Evolutionary conservation across 1,140 invertebrate species (phyloP).

Genomic region (Galleria mellonella): DNA sequence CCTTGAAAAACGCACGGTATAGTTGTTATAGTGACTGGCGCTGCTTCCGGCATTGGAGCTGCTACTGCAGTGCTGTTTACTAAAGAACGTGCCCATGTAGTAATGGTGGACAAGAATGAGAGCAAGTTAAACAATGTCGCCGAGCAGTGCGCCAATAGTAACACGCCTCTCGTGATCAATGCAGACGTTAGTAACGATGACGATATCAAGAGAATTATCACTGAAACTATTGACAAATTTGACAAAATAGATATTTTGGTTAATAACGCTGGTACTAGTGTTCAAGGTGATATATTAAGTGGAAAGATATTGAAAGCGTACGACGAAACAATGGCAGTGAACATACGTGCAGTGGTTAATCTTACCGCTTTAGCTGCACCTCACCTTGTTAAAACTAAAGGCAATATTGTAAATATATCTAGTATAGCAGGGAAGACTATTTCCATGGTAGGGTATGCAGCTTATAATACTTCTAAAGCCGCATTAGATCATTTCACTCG

Average conservation of each 20-base stretch:
- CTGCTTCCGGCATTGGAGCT: constrained; percentile 88
- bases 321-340: constrained; percentile 80
- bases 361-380: constrained; percentile 82
- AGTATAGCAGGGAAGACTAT: constrained; percentile 70
- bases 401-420: constrained; percentile 84
- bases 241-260: constrained; percentile 78
- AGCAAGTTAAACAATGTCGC: constrained; percentile 74
- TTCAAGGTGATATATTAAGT: constrained; percentile 79
- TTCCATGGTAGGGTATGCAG: not conserved
- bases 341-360: constrained; percentile 81
- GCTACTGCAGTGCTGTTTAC: constrained; percentile 83
- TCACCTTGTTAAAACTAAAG: constrained; percentile 79
- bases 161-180: constrained; percentile 63
- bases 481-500: constrained; percentile 82
- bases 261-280: constrained; percentile 83
- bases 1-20: too few species aligned
- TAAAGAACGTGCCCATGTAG: constrained; percentile 78
- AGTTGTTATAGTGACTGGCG: constrained; percentile 81
- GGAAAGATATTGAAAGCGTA: constrained; percentile 80
- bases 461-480: constrained; percentile 68
- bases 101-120: constrained; percentile 81
- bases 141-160: constrained; percentile 70
- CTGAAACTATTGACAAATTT: constrained; percentile 73
- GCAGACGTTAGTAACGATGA: constrained; percentile 78
- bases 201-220: constrained; percentile 75